Evolutionary conservation across 2,113 vertebrate species (phyloP), one percentile per base, ranked within the genome.

Genomic region (Thamnaconus septentrionalis): DNA sequence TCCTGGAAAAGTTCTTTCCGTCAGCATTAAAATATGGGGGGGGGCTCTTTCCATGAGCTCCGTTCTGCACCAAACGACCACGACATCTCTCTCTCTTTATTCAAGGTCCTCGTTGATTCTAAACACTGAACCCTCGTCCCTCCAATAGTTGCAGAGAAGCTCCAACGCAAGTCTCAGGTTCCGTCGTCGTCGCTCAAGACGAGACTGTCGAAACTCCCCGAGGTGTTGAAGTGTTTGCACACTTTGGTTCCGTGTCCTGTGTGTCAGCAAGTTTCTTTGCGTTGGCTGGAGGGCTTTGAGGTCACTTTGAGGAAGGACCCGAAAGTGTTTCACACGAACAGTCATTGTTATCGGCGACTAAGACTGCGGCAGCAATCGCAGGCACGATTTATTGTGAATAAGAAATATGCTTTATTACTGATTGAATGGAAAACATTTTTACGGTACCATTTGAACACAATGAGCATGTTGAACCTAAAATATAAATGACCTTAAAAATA

Each of bases 201-300:
- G 52, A 8, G 42, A 62, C 52, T 41, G 6, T 7, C 41, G 66
- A 52, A 53, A 61, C 71, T 66, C 62, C 49, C 76, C 45, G 73
- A 63, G 60, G 73, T 72, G 69, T 80, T 1, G 58, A 57, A 56
- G 41, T 43, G 42, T 73, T 69, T 75, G 53, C 50, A 54, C 48
- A 44, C 47, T 56, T 67, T 58, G 65, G 66, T 58, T 76, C 58
- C n/a, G 41, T 44, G 46, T 50, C 50, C 42, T 64, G 47, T 59
- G 73, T 70, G 61, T 63, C 64, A 59, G 54, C 73, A 63, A 69
- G 52, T 63, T 79, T 53, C 59, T 66, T 60, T 79, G 1, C 46
- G 57, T 64, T 67, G 47, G 53, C 59, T 44, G 2, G 0, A 65
- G 73, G 66, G 59, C 56, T 67, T 80, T 59, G 39, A 46, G 53